These are phyloP conservation scores for Lepeophtheirus nordmannii DNA, from an alignment of 2,888 invertebrate genomes.

Conservation along the genomic window DNA sequence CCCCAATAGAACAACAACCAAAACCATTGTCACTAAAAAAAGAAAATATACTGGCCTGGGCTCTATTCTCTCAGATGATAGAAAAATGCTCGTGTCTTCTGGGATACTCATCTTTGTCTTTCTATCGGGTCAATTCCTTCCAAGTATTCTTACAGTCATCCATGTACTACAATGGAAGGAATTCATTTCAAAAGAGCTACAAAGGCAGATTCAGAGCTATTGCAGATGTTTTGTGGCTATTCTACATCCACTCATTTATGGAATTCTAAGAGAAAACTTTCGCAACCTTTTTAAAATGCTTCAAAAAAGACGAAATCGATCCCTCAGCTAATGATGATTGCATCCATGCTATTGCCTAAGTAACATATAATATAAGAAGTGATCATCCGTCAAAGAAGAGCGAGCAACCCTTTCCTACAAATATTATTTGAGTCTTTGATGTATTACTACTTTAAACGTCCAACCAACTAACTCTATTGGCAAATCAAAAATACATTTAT, in stretches of 20 bases:
- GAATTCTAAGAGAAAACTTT: neutral
- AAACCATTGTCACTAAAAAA: neutral
- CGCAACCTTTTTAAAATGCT: neutral
- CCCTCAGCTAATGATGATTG: neutral
- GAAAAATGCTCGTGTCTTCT: neutral
- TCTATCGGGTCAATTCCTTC: neutral
- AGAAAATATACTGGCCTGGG: neutral
- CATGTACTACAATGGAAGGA: neutral
- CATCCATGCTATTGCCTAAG: too few species aligned
- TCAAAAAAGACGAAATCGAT: neutral
- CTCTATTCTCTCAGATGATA: neutral
- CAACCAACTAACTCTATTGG: too few species aligned
- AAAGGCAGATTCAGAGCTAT: neutral
- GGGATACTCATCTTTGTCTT: slow-evolving; percentile 3
- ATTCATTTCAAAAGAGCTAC: neutral
- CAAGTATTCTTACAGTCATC: neutral
- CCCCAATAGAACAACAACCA: neutral
- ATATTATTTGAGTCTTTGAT: too few species aligned
- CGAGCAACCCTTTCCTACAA: too few species aligned
- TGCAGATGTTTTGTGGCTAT: neutral
- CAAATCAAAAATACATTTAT: too few species aligned
- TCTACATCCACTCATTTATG: slow-evolving; percentile 1
- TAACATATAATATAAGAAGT: too few species aligned
- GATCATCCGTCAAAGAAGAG: too few species aligned
- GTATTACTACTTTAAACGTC: too few species aligned